Base-by-base conservation (phyloP, 2,888 invertebrate genomes). In the Zygogramma bicolorata region DNA sequence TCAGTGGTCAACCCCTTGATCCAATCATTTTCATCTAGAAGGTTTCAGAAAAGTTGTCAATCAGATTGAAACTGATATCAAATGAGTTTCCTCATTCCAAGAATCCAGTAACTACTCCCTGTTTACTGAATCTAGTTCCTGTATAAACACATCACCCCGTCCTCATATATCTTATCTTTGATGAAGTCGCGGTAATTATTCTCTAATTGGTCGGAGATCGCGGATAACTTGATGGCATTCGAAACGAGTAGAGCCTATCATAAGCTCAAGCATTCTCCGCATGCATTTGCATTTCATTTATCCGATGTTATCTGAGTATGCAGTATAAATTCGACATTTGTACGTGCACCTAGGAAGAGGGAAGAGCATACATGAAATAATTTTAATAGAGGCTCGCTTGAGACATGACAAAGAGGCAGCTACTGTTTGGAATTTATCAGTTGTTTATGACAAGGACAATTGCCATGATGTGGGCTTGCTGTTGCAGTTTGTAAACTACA, bases 201-300 rank as follows among this genome's bases (percentile, higher is more conserved):
- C 60, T 22, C 65, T 70, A 70, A 70, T 70, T 70, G 70, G 70
- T 60, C 60, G 60, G 34, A 65, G 65, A 70, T 65, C 60, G 65
- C 25, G 27, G 53, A 53, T 53, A 53, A 53, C 25, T 27, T 53
- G 53, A n/a, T 53, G 53, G 53, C 53, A 53, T 53, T 53, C 25
- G 53, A 27, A 53, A 53, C 53, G 53, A 25, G 53, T 53, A 27
- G 25, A 53, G 53, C 27, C 7, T 27, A 53, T 53, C 53, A 53
- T 53, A 53, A 53, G 53, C 53, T 27, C 53, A 22, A 27, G 27
- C 53, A 53, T 53, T 53, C 53, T 53, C 27, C 15, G 15, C 25
- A 27, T 53, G 27, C 53, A 53, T 53, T 53, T 53, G 53, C 53
- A 53, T 53, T 53, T 53, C 25, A 22, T 53, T 53, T 15, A 53